These are phyloP conservation scores for Lasaia peninsularis DNA, from an alignment of 1,140 invertebrate species.

Conservation along the genomic window DNA sequence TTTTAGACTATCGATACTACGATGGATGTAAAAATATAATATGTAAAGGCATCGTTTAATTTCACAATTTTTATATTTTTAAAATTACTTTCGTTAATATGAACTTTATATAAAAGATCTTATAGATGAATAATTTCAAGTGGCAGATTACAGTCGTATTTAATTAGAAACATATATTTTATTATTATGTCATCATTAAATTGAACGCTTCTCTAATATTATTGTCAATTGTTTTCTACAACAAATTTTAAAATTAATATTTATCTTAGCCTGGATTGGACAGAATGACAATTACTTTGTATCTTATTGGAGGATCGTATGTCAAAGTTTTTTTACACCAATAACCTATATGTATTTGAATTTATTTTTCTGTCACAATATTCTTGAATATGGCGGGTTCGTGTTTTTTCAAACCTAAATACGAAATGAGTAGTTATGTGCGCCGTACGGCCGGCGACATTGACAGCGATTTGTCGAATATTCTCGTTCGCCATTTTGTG, in stretches of 20 bases:
- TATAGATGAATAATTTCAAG: too few species aligned
- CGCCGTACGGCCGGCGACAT: constrained; percentile 71
- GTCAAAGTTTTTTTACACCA: constrained; percentile 15
- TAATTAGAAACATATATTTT: too few species aligned
- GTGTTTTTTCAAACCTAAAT: constrained; percentile 76
- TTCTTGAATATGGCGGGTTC: constrained; percentile 68
- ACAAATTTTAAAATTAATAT: constrained; percentile 13
- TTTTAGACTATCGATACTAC: too few species aligned
- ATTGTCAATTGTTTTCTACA: constrained; percentile 28
- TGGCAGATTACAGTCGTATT: too few species aligned
- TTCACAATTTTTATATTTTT: too few species aligned
- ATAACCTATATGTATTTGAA: constrained; percentile 7
- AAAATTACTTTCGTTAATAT: too few species aligned
- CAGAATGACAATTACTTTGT: not conserved
- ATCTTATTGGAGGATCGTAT: constrained; percentile 13
- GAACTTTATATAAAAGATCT: too few species aligned
- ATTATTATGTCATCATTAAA: constrained; percentile 15
- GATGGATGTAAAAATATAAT: too few species aligned
- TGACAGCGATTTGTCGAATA: constrained; percentile 74
- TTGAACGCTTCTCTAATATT: constrained; percentile 19
- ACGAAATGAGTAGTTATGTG: constrained; percentile 76
- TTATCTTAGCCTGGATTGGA: constrained; percentile 17
- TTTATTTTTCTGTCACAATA: constrained; percentile 36
- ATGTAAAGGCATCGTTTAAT: too few species aligned
- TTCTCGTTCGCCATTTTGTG: constrained; percentile 77